Conservation (phyloP, 2,797 vertebrate species). For the Emys orbicularis region DNA sequence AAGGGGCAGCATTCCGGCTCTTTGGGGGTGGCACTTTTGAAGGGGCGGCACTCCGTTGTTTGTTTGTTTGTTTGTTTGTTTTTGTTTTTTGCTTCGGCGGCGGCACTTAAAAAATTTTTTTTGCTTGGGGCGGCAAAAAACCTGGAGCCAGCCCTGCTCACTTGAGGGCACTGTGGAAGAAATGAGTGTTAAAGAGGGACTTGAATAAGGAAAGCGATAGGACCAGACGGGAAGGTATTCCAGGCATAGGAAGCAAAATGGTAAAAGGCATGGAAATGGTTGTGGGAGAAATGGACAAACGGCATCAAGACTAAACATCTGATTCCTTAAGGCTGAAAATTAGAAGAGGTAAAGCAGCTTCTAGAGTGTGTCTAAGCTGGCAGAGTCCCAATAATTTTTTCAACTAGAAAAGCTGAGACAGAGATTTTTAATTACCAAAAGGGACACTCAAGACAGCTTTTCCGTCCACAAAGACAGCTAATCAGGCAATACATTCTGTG, state of each 20-base stretch:
- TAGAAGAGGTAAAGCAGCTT: not conserved
- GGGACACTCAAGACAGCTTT: not conserved
- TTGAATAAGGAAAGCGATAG: not conserved
- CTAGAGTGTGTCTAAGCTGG: not conserved
- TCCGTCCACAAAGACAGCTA: not conserved
- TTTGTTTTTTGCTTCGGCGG: too few relatives aligned
- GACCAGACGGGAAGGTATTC: not conserved
- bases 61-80: too few relatives aligned
- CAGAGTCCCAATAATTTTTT: not conserved
- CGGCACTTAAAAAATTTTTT: too few relatives aligned
- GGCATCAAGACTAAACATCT: not conserved
- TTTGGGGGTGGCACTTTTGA: too few relatives aligned
- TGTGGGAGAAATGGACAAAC: not conserved
- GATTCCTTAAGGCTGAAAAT: not conserved
- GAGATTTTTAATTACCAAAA: not conserved
- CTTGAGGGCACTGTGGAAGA: not conserved
- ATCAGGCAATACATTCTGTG: not conserved
- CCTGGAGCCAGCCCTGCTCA: not conserved
- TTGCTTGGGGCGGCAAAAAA: too few relatives aligned
- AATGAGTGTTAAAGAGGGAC: not conserved
- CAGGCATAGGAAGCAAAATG: fast-evolving
- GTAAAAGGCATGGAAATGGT: not conserved
- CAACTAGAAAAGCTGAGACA: not conserved
- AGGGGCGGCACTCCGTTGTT: too few relatives aligned
- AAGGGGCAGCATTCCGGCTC: too few relatives aligned